These are phyloP conservation scores for Pogonocichla stellata DNA, from an alignment of 2,113 vertebrate genomes.

Conservation along the genomic window DNA sequence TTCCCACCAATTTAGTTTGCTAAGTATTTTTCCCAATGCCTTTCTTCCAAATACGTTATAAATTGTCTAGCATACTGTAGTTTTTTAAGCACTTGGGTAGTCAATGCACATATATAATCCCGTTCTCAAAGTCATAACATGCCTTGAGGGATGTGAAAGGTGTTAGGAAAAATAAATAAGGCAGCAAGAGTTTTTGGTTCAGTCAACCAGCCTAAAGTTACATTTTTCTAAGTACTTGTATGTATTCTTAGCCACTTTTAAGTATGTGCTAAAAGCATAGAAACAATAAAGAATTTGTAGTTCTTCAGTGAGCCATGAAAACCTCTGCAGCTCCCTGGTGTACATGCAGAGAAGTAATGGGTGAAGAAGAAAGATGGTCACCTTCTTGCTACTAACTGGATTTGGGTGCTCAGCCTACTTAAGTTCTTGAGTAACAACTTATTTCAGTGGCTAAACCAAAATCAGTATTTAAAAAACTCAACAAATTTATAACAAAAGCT, in stretches of 20 bases:
- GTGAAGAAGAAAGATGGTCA: background rate
- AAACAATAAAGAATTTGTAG: slow-evolving; percentile 29
- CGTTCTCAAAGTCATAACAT: slow-evolving; percentile 19
- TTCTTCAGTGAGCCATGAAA: background rate
- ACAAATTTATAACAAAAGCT: background rate
- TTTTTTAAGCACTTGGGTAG: slow-evolving; percentile 17
- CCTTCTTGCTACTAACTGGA: background rate
- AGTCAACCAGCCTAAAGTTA: slow-evolving; percentile 24
- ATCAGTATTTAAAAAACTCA: background rate
- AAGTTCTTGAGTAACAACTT: background rate
- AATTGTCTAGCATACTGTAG: background rate
- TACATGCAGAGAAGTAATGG: background rate
- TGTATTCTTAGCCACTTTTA: slow-evolving; percentile 17
- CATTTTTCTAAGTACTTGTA: slow-evolving; percentile 22
- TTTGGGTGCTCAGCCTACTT: background rate
- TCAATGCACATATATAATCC: slow-evolving; percentile 33
- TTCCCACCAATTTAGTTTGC: background rate
- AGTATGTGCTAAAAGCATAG: slow-evolving; percentile 24
- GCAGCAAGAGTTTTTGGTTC: slow-evolving; percentile 28
- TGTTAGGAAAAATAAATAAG: slow-evolving; percentile 64
- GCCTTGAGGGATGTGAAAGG: slow-evolving; percentile 57
- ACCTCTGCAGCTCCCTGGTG: background rate
- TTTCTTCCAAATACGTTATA: background rate
- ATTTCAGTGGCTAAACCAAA: background rate
- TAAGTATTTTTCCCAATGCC: background rate